Percentiles rank a stretch among this genome's conserved stretches.
Conservation (phyloP, 2,113 vertebrate genomes). For the Siphamia tubifer region DNA sequence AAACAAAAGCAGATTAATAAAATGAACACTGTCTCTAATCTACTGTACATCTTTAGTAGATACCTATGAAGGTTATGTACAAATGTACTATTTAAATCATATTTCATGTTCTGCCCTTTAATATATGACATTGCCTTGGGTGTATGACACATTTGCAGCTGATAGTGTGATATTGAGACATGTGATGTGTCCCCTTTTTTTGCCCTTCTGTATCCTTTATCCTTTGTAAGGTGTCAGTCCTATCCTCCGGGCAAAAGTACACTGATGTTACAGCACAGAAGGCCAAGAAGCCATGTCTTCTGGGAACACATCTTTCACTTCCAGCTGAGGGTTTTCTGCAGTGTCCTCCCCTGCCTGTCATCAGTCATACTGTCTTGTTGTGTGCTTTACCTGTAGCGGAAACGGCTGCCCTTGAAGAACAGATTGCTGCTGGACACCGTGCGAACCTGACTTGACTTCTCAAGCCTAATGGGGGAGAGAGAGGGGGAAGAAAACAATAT, state of each 20-base stretch:
- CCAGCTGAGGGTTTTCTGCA: conserved; percentile 27
- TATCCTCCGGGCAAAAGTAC: conserved; percentile 13
- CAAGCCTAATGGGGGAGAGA: conserved; percentile 81
- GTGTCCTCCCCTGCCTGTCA: conserved; percentile 53
- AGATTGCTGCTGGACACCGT: conserved; percentile 97
- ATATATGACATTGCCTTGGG: background rate
- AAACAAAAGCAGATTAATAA: no score
- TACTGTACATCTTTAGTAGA: background rate
- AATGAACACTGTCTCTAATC: no score
- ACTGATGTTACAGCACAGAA: conserved; percentile 37
- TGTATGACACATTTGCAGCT: background rate
- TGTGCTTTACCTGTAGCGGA: conserved; percentile 91
- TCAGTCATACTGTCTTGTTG: conserved; percentile 29
- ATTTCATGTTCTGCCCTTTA: background rate
- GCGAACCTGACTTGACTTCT: conserved; percentile 97
- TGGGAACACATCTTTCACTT: conserved; percentile 30
- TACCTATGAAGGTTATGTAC: background rate
- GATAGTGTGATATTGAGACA: conserved; percentile 8
- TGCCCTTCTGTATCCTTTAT: conserved; percentile 16
- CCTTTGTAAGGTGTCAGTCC: conserved; percentile 12
- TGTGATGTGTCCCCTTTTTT: conserved; percentile 17
- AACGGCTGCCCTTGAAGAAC: conserved; percentile 98
- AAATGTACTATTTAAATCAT: background rate
- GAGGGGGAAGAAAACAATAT: background rate
- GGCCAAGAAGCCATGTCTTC: conserved; percentile 37